Percentiles rank a stretch among this genome's conserved stretches.
Evolutionary conservation across 1,140 invertebrate genomes (phyloP).

Genomic region (Helicorthomorpha holstii): DNA sequence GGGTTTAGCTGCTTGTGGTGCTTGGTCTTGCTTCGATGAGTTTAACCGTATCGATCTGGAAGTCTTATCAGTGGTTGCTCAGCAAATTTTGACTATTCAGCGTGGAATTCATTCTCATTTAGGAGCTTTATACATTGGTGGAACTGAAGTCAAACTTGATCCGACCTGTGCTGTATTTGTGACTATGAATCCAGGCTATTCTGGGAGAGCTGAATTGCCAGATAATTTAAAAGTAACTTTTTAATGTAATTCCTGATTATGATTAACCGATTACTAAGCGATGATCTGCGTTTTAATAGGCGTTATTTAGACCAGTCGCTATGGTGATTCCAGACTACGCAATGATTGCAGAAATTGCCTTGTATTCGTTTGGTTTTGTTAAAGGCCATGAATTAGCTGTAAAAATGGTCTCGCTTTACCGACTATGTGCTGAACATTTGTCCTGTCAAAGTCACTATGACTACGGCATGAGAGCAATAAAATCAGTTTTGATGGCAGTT

Average conservation of each 20-base stretch:
- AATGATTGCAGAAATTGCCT: constrained; percentile 79
- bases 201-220: constrained; percentile 72
- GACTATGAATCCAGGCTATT: constrained; percentile 92
- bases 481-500: constrained; percentile 32
- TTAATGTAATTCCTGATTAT: neutral
- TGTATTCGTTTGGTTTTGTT: constrained; percentile 87
- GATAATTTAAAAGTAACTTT: constrained; percentile 71
- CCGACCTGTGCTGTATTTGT: constrained; percentile 88
- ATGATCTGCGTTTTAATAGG: constrained; percentile 29
- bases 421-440: constrained; percentile 82
- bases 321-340: constrained; percentile 98
- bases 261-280: neutral
- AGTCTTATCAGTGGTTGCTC: constrained; percentile 80
- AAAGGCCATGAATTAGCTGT: constrained; percentile 68
- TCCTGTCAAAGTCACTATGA: constrained; percentile 92
- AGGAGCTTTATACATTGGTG: constrained; percentile 66
- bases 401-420: constrained; percentile 88
- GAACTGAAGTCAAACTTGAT: constrained; percentile 66
- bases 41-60: constrained; percentile 50
- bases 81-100: constrained; percentile 61
- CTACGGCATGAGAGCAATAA: constrained; percentile 53
- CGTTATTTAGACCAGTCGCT: constrained; percentile 82
- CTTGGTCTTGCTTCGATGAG: constrained; percentile 96
- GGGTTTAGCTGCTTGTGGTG: constrained; percentile 84
- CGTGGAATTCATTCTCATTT: constrained; percentile 57